Evolutionary conservation across 2,888 invertebrate genomes (phyloP), one percentile per base, ranked within the genome.

Genomic region (Agrypnus murinus): DNA sequence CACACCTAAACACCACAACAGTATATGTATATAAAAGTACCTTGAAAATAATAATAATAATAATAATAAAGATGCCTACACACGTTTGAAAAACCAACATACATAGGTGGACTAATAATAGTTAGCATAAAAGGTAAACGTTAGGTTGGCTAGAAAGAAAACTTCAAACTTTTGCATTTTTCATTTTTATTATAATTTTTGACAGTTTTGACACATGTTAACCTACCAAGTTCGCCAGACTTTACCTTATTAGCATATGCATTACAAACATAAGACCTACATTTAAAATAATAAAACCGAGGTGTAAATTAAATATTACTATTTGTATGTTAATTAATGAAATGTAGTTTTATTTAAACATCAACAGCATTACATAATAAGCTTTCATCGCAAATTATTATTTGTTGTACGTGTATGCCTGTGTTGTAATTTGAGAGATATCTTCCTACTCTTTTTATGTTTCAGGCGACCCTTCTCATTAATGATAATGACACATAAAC

Each of bases 281-380:
- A 5, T 25, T 25, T 3, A 3, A 3, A 25, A 25, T 25, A 25
- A 3, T 25, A 25, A 34, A 34, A 25, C 25, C 25, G 25, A 25
- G 25, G 25, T 25, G 25, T 40, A 38, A 55, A 14, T 40, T 43
- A 43, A 50, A 19, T 10, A 43, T 25, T 55, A 32, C 65, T 17
- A 58, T 66, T 66, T 66, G 66, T 66, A 66, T 66, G 66, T 40
- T 66, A 66, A 66, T 66, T 46, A 50, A 48, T 40, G n/a, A 66
- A 66, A 66, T 60, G 31, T 40, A 38, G 55, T 25, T 25, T 25
- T n/a, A n/a, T n/a, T 25, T 25, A 25, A 25, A 25, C 25, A 25
- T 25, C 5, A 25, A 25, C 2, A 65, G 17, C 43, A 9, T 55
- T 65, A 34, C 36, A 55, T 36, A 53, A 53, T 15, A 10, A 10